Percentiles rank a stretch among this genome's conserved stretches.
These are phyloP conservation scores for Pseudoips prasinana DNA, from an alignment of 2,888 invertebrate genomes.

Conservation along the genomic window DNA sequence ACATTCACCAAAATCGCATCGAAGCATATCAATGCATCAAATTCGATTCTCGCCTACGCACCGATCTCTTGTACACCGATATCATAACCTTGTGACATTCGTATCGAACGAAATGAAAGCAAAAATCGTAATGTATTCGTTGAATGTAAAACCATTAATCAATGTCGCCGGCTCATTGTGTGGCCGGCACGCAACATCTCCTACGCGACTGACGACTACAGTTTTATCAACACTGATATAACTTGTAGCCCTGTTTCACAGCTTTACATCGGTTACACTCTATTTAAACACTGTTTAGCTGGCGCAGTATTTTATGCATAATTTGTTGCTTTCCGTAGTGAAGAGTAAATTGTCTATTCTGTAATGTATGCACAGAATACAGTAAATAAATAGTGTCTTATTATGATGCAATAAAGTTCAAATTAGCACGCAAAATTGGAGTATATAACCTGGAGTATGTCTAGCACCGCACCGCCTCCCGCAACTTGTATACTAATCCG, in stretches of 20 bases:
- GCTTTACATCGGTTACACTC: no score
- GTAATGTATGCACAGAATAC: no score
- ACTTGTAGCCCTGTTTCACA: slow-evolving; percentile 40
- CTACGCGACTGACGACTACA: slow-evolving; percentile 50
- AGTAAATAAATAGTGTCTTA: no score
- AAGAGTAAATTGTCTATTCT: no score
- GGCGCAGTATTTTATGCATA: no score
- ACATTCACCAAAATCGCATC: slow-evolving; percentile 27
- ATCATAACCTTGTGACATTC: slow-evolving; percentile 81
- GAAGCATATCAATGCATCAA: slow-evolving; percentile 22
- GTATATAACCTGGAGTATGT: no score
- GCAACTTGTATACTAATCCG: no score
- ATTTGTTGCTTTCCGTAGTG: no score
- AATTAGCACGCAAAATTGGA: no score
- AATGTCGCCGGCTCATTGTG: slow-evolving; percentile 78
- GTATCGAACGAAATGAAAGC: slow-evolving; percentile 78
- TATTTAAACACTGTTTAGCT: no score
- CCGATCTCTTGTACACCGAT: slow-evolving; percentile 58
- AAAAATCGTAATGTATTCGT: slow-evolving; percentile 82
- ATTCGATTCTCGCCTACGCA: slow-evolving; percentile 36
- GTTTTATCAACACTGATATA: slow-evolving; percentile 63
- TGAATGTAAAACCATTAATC: slow-evolving; percentile 77
- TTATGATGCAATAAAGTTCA: no score
- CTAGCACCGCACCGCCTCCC: no score
- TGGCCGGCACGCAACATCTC: slow-evolving; percentile 74